Conservation (phyloP, 2,113 vertebrate species). For the Gorsachius goisagi region DNA sequence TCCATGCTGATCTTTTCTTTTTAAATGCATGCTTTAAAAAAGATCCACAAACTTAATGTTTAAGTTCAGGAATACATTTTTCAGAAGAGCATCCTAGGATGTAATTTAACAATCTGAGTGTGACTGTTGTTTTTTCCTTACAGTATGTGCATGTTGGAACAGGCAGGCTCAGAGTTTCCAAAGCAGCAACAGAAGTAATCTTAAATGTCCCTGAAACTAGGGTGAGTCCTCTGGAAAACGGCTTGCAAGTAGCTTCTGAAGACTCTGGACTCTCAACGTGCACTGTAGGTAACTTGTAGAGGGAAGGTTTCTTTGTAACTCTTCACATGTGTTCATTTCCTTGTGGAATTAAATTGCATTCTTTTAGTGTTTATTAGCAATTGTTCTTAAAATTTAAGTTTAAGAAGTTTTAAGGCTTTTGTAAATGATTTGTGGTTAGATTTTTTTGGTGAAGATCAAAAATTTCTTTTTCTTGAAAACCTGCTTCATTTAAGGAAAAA, state of each 20-base stretch:
- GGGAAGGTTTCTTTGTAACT: background rate
- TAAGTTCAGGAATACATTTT: background rate
- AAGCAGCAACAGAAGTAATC: constrained; percentile 78
- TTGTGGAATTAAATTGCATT: background rate
- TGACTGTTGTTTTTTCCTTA: background rate
- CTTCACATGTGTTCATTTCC: background rate
- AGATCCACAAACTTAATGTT: background rate
- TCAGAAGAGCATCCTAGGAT: background rate
- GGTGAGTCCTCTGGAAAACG: constrained; percentile 88
- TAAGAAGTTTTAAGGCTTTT: background rate
- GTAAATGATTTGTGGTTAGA: background rate
- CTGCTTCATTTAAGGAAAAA: background rate
- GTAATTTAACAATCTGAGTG: fast-evolving
- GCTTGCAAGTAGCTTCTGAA: constrained; percentile 93
- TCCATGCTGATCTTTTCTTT: background rate
- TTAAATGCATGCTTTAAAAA: background rate
- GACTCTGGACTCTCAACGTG: constrained; percentile 92
- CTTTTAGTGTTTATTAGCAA: background rate
- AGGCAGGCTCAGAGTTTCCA: constrained; percentile 71
- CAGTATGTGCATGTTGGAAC: constrained; percentile 37
- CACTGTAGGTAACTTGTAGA: constrained; percentile 79
- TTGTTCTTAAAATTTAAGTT: background rate
- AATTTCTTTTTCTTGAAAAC: background rate
- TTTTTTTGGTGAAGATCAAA: background rate
- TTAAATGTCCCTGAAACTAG: constrained; percentile 95